Evolutionary conservation across 1,140 invertebrate species (phyloP), one percentile per base, ranked within the genome.

Genomic region (Hyles vespertilio): DNA sequence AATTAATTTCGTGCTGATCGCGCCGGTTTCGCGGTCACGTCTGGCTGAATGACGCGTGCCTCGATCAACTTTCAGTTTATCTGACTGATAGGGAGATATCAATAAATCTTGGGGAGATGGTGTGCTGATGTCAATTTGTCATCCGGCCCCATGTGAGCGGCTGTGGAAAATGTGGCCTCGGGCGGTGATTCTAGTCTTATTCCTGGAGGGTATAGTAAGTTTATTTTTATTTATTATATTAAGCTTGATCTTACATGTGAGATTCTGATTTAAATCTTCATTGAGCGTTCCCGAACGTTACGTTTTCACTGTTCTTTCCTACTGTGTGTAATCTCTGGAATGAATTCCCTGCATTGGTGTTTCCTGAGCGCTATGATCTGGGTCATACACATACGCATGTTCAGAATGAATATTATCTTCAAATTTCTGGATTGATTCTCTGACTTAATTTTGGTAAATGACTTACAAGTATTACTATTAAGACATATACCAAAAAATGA

Each of bases 161-260:
- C 61, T 59, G 67, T n/a, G 55, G 49, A 74, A 66, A 58, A 81
- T 74, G 58, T 70, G 59, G 66, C n/a, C 69, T 43, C 32, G 58
- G 59, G 56, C 33, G 51, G 53, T 65, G 45, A 52, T 74, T 48
- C 47, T 70, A 12, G 52, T 70, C 6, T 53, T 68, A 5, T 49
- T 72, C 3, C 51, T 62, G 51, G 48, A 67, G 36, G 59, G 60
- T 51, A 54, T 52, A 56, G 79, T 79, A 62, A 79, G 77, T 72
- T 44, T 43, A 51, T 56, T 40, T 52, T 54, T 55, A 49, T 46
- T 59, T 65, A 22, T 10, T 40, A 40, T 5, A 22, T 22, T 22
- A 22, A 22, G 22, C 22, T 22, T 40, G 36, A 5, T 40, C 36
- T 5, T 5, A 40, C 36, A 40, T 40, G 36, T 48, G 22, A 22